Evolutionary conservation across 1,140 invertebrate genomes (phyloP).

Genomic region (Pantala flavescens): DNA sequence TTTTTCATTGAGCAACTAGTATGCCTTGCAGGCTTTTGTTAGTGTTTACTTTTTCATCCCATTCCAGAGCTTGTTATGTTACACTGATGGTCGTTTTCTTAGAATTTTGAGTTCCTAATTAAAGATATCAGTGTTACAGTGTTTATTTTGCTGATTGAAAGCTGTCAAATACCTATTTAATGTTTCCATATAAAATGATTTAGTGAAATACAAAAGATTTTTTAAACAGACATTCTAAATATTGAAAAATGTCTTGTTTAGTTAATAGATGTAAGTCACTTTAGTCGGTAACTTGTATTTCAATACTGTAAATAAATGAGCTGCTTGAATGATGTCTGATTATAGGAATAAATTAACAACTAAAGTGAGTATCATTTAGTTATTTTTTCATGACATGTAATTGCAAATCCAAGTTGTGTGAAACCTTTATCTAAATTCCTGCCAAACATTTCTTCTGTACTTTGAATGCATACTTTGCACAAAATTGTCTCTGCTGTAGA

Average conservation of each 20-base stretch:
- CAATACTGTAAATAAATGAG: constrained; percentile 17
- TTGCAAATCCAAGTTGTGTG: background rate
- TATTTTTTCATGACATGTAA: background rate
- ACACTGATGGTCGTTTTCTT: background rate
- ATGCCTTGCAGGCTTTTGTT: background rate
- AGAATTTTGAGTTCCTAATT: background rate
- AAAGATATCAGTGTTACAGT: constrained; percentile 10
- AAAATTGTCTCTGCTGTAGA: background rate
- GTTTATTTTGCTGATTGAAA: constrained; percentile 7
- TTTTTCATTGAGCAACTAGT: background rate
- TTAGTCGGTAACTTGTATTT: constrained; percentile 18
- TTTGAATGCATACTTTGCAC: background rate
- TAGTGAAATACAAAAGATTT: constrained; percentile 8
- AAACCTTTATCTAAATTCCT: background rate
- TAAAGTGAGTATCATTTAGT: background rate
- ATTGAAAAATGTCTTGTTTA: constrained; percentile 12
- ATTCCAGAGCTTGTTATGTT: background rate
- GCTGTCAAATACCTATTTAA: constrained; percentile 2
- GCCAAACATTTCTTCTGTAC: background rate
- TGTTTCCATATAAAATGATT: background rate
- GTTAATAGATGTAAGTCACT: constrained; percentile 12
- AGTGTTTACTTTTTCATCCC: background rate
- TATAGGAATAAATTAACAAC: constrained; percentile 8
- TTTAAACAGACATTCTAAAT: constrained; percentile 3
- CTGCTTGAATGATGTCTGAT: constrained; percentile 9